Conservation (phyloP, 2,888 invertebrate species). For the Sepiola atlantica region DNA sequence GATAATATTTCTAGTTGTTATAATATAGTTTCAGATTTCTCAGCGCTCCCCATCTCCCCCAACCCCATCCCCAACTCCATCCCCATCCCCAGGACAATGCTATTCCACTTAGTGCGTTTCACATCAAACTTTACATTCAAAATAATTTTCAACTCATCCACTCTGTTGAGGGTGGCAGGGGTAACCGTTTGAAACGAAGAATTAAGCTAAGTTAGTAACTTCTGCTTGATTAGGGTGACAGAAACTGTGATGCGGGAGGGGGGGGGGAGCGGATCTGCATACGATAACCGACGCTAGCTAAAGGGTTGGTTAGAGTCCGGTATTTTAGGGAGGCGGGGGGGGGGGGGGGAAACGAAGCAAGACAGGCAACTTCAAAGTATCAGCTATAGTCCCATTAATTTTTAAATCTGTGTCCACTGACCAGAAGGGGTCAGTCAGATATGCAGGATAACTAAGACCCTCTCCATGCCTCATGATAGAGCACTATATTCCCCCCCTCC, state of each 20-base stretch:
- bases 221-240: neutral
- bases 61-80: too few relatives aligned
- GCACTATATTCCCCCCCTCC: constrained; percentile 8
- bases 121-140: neutral
- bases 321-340: neutral
- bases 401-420: constrained; percentile 23
- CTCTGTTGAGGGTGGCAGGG: neutral
- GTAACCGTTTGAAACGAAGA: neutral
- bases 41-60: neutral
- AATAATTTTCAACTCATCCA: neutral
- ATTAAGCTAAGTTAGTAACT: constrained; percentile 13
- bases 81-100: neutral
- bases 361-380: neutral
- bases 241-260: neutral
- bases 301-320: neutral
- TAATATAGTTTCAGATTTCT: neutral
- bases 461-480: neutral
- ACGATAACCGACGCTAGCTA: neutral
- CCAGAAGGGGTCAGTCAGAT: constrained; percentile 22
- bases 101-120: neutral
- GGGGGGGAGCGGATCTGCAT: too few relatives aligned
- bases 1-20: too few relatives aligned
- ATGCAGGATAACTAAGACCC: neutral
- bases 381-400: constrained; percentile 2
- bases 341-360: neutral